phyloP scores from a whole-genome alignment of 2,797 vertebrate genomes.

The Pristis pectinata region DNA sequence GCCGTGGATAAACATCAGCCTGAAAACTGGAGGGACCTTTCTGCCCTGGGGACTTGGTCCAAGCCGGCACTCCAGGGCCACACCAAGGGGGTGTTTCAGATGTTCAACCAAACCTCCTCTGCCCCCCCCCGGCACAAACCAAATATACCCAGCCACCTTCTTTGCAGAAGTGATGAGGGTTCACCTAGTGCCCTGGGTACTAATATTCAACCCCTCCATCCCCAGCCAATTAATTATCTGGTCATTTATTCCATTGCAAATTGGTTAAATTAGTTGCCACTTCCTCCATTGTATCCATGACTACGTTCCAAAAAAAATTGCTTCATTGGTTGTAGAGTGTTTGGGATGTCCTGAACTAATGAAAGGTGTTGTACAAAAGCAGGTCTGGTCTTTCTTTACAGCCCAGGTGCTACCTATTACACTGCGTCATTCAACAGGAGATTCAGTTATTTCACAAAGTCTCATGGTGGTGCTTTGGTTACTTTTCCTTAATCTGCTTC shows the following conservation, averaged over 20 bases:
- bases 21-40: not conserved
- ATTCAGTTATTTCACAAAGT: not conserved
- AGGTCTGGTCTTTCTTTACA: not conserved
- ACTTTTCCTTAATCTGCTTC: slow-evolving; percentile 39
- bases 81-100: not conserved
- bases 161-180: not conserved
- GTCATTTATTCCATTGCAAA: not conserved
- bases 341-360: not conserved
- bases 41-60: not conserved
- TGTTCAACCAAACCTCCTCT: not conserved
- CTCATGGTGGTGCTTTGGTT: not conserved
- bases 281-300: not conserved
- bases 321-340: not conserved
- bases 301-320: not conserved
- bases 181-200: not conserved
- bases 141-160: not conserved
- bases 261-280: not conserved
- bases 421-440: too few species aligned
- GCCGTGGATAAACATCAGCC: not conserved
- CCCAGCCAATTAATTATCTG: not conserved
- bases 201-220: not conserved
- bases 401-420: not conserved
- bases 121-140: not conserved
- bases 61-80: not conserved
- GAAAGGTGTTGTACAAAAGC: not conserved